Evolutionary conservation across 2,888 invertebrate species (phyloP).

Genomic region (Abscondita cerata): DNA sequence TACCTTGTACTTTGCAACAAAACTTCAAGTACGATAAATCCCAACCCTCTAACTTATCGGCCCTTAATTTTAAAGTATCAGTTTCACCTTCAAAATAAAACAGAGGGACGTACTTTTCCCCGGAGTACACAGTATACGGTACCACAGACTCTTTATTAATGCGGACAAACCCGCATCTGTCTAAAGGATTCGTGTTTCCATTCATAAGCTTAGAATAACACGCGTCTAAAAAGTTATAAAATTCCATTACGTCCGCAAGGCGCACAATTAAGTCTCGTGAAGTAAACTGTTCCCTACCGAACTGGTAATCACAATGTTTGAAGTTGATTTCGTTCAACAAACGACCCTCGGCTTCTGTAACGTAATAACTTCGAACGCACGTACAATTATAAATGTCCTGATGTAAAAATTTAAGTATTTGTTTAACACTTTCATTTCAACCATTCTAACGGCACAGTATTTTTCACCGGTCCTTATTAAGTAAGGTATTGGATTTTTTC

Average conservation of each 20-base stretch:
- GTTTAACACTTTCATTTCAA: slow-evolving; percentile 88
- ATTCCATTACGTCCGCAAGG: slow-evolving; percentile 85
- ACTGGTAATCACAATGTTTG: slow-evolving; percentile 90
- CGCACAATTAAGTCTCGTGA: slow-evolving; percentile 90
- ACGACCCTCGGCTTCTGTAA: slow-evolving; percentile 88
- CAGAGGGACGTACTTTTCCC: slow-evolving; percentile 87
- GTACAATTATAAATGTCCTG: slow-evolving; percentile 91
- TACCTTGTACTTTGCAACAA: slow-evolving; percentile 94
- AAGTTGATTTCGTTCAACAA: slow-evolving; percentile 92
- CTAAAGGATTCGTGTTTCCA: slow-evolving; percentile 71
- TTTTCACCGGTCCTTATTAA: slow-evolving; percentile 83
- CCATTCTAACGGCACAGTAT: slow-evolving; percentile 93
- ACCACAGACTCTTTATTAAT: slow-evolving; percentile 94
- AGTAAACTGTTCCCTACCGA: slow-evolving; percentile 87
- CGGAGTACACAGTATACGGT: slow-evolving; percentile 86
- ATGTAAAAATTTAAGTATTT: slow-evolving; percentile 89
- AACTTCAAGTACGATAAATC: slow-evolving; percentile 92
- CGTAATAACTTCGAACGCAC: slow-evolving; percentile 91
- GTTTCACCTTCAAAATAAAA: slow-evolving; percentile 92
- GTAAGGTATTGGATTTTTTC: slow-evolving; percentile 86
- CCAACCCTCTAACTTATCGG: slow-evolving; percentile 89
- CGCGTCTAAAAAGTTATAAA: slow-evolving; percentile 88
- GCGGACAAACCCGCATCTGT: slow-evolving; percentile 89
- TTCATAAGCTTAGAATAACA: slow-evolving; percentile 84
- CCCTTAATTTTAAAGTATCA: slow-evolving; percentile 87